Evolutionary conservation across 2,113 vertebrate genomes (phyloP), one percentile per base, ranked within the genome.

Genomic region (Hypocryptadius cinnamomeus): DNA sequence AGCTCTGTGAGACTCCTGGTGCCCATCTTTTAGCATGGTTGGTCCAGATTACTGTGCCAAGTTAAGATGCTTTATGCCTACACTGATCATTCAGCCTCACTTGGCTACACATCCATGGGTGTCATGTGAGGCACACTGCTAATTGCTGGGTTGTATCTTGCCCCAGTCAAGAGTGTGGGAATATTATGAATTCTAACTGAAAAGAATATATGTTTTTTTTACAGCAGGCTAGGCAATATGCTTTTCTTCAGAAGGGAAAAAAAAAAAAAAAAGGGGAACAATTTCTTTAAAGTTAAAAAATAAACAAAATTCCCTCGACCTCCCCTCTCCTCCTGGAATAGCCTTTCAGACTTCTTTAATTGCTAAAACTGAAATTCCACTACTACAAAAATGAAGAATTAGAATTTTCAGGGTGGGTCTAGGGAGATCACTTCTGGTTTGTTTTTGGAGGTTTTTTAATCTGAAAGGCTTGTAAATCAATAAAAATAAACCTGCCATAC

Each of bases 261-360:
- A 19, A 19, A 30, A 51, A 45, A 19, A 20, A 39, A 44, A 15
- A 15, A 1, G 7, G 11, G 5, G 13, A 78, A n/a, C 4, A 22
- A 4, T 40, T 42, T 71, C 22, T 51, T 73, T 35, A 30, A 30
- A 69, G 6, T 37, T 42, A 33, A 54, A 74, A 79, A 31, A 11
- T 42, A 71, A 68, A 40, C 3, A 71, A 77, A 77, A 60, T 69
- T 81, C 5, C 7, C 12, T 45, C 12, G 14, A 69, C 8, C 3
- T 48, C 16, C 4, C 0, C 3, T 3, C 5, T 23, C 11, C 13
- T 3, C 15, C 5, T 19, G 61, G 56, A 76, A 45, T 2, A 85
- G 7, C 2, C 5, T 87, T 90, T 85, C 17, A 66, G 28, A 31
- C 6, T 82, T 66, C 21, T 74, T 85, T 59, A 76, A 42, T 15